A percentile compares a stretch with the other conserved stretches of the same genome.
Evolutionary conservation across 2,888 invertebrate genomes (phyloP).

Genomic region (Dromius quadrimaculatus): DNA sequence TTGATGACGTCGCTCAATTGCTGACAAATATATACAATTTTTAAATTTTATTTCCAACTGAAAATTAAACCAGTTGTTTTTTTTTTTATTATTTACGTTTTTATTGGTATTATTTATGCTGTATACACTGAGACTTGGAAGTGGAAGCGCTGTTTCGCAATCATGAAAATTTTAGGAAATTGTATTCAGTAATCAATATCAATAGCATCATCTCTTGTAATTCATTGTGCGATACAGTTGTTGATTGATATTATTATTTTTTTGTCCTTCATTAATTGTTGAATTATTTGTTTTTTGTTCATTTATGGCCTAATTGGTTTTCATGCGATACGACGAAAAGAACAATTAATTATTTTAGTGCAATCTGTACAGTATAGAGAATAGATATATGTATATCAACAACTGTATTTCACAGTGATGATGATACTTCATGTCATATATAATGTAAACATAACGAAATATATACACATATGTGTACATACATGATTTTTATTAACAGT

Average conservation of each 20-base stretch:
- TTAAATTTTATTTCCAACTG: conserved; percentile 11
- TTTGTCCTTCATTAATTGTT: conserved; percentile 43
- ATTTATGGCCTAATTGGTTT: neutral
- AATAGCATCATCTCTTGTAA: conserved; percentile 46
- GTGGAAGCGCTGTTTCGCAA: neutral
- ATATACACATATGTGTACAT: conserved; percentile 38
- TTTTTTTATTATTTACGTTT: conserved; percentile 1
- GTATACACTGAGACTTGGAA: conserved; percentile 7
- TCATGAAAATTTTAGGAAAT: neutral
- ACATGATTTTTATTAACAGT: conserved; percentile 41
- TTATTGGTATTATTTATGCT: conserved; percentile 11
- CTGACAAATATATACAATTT: conserved; percentile 12
- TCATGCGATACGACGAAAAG: neutral
- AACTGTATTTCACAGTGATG: conserved; percentile 48
- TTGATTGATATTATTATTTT: conserved; percentile 12
- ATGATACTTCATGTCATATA: conserved; percentile 31
- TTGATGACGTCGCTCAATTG: conserved; percentile 32
- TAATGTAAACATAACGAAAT: conserved; percentile 31
- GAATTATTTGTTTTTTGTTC: conserved; percentile 20
- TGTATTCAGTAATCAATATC: too few species aligned
- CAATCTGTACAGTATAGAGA: conserved; percentile 17
- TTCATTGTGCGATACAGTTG: conserved; percentile 48
- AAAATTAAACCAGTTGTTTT: conserved; percentile 13
- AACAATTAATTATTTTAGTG: conserved; percentile 28
- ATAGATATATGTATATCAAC: conserved; percentile 35